phyloP scores from a whole-genome alignment of 2,113 vertebrate genomes.

The Dasyurus viverrinus region DNA sequence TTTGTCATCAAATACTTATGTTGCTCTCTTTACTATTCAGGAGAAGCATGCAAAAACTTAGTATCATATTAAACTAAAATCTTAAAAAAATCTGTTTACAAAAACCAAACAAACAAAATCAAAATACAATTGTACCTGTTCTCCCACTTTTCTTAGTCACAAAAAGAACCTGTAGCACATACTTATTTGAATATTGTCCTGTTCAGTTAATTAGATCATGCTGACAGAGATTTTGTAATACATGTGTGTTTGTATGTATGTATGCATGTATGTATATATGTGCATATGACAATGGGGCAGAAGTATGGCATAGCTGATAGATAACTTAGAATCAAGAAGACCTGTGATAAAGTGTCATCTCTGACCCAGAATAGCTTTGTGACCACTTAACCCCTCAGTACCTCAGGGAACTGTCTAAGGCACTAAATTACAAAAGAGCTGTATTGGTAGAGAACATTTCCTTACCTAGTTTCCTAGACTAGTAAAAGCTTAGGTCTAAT shows the following conservation, averaged over 20 bases:
- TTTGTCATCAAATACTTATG: conserved; percentile 56
- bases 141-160: conserved; percentile 13
- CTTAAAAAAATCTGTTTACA: conserved; percentile 58
- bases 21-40: conserved; percentile 25
- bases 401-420: neutral
- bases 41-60: conserved; percentile 60
- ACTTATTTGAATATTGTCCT: neutral
- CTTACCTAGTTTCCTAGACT: neutral
- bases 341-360: neutral
- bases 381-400: neutral
- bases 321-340: neutral
- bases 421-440: neutral
- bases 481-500: neutral
- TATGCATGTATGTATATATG: too few species aligned
- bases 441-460: neutral
- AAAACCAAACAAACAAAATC: neutral
- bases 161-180: neutral
- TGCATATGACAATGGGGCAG: neutral
- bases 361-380: neutral
- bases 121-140: conserved; percentile 13
- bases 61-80: conserved; percentile 64
- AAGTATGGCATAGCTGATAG: neutral
- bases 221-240: neutral
- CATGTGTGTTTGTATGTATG: neutral
- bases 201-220: neutral